These are phyloP conservation scores for Todiramphus saurophagus DNA, from an alignment of 2,113 vertebrate genomes.

Conservation along the genomic window DNA sequence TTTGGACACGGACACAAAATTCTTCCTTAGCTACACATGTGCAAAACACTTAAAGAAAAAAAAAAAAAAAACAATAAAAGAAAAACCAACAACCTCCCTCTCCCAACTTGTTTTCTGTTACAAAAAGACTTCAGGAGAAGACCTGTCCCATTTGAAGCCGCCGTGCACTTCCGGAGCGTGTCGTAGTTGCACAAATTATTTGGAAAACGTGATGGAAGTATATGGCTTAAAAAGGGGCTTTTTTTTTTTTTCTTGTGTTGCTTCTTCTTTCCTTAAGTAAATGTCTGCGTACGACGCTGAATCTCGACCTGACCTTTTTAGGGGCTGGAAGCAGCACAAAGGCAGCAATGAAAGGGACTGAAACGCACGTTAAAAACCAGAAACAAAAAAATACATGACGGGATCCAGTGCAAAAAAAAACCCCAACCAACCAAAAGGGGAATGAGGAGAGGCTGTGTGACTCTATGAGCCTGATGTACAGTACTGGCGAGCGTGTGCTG, in stretches of 20 bases:
- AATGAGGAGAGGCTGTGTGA: not conserved
- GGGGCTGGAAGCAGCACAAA: conserved; percentile 30
- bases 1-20: not conserved
- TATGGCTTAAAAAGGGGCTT: conserved; percentile 64
- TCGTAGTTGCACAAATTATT: conserved; percentile 40
- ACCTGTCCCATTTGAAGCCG: not conserved
- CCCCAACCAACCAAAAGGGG: not conserved
- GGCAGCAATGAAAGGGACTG: conserved; percentile 36
- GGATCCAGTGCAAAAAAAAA: conserved; percentile 66
- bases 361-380: conserved; percentile 8
- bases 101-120: not conserved
- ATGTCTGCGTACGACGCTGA: not conserved
- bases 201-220: conserved; percentile 28
- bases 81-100: not conserved
- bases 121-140: not conserved
- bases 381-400: not conserved
- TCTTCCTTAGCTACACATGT: conserved; percentile 29
- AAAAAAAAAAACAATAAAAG: not conserved
- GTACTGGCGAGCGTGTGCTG: not conserved
- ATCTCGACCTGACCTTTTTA: conserved; percentile 13
- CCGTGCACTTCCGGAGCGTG: not conserved
- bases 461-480: not conserved
- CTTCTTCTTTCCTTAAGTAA: too few species aligned
- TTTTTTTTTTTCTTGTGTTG: too few species aligned
- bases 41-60: conserved; percentile 46